These are phyloP conservation scores for Prunella strophiata DNA, from an alignment of 2,797 vertebrate genomes.

Conservation along the genomic window DNA sequence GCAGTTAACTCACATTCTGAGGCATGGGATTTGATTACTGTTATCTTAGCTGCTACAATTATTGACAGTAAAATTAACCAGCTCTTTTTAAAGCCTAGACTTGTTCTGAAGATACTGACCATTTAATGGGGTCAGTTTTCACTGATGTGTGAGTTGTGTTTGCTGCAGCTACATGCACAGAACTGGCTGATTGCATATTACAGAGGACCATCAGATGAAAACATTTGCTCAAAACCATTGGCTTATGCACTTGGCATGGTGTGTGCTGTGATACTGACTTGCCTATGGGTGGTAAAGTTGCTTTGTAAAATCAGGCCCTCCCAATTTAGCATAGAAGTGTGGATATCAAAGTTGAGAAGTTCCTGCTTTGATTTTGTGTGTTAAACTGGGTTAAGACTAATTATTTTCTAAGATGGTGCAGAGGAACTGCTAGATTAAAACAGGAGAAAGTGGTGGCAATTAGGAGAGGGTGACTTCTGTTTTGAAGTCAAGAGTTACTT, in stretches of 20 bases:
- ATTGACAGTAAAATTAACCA: constrained; percentile 41
- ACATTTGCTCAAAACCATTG: not conserved
- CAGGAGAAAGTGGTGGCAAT: not conserved
- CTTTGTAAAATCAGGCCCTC: not conserved
- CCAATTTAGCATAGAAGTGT: not conserved
- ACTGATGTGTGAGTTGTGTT: not conserved
- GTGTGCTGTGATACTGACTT: not conserved
- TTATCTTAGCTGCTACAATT: constrained; percentile 28
- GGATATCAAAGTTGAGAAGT: not conserved
- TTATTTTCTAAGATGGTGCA: not conserved
- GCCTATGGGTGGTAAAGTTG: not conserved
- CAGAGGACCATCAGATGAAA: not conserved
- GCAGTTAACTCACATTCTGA: not conserved
- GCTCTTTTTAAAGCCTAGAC: not conserved
- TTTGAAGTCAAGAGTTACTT: not conserved
- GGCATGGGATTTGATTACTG: constrained; percentile 36
- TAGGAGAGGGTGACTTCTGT: not conserved
- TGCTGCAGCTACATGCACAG: not conserved
- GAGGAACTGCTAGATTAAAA: not conserved
- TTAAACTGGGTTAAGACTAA: not conserved
- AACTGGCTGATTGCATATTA: not conserved
- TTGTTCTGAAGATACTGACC: not conserved
- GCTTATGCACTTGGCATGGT: rapidly evolving
- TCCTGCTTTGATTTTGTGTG: not conserved
- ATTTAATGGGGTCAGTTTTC: not conserved